Evolutionary conservation across 2,888 invertebrate species (phyloP), one percentile per base, ranked within the genome.

Genomic region (Brenthis ino): DNA sequence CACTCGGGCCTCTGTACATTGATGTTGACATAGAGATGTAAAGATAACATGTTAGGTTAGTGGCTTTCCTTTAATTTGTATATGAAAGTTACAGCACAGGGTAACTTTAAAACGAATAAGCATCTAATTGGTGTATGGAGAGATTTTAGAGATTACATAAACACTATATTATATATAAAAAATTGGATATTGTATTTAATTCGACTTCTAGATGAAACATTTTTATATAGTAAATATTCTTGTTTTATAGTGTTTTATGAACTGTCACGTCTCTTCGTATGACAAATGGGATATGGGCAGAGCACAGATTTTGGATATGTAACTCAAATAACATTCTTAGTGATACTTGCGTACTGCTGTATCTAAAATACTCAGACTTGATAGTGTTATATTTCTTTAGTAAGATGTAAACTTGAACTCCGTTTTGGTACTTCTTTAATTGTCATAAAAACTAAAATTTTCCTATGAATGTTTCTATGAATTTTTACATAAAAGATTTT

Each of bases 31-130:
- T 53, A 20, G 20, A 54, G 16, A 43, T 63, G 16, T 63, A 43
- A 63, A 63, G 20, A 56, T 28, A 56, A 43, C 12, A 57, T 63
- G 43, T 20, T 60, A 67, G 57, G n/a, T 64, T 67, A 67, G 70
- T 64, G 54, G 43, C 24, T 67, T 64, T 60, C 20, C 58, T 58
- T 70, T 67, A 56, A 43, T 66, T 70, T 51, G 43, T 43, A 5
- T 28, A 54, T 47, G 24, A 50, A 67, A 67, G 56, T 63, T 67
- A 61, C 48, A 33, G 33, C 54, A 60, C 55, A 61, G 47, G 60
- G 67, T 67, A 37, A 56, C 60, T 60, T 37, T 55, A 12, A 60
- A n/a, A 6, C 47, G 24, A 54, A 6, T 50, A n/a, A 60, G 20
- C 43, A 16, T 61, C 55, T 60, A 33, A 60, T n/a, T 60, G 58